Evolutionary conservation across 2,113 vertebrate genomes (phyloP).

Genomic region (Pterocles orientalis): DNA sequence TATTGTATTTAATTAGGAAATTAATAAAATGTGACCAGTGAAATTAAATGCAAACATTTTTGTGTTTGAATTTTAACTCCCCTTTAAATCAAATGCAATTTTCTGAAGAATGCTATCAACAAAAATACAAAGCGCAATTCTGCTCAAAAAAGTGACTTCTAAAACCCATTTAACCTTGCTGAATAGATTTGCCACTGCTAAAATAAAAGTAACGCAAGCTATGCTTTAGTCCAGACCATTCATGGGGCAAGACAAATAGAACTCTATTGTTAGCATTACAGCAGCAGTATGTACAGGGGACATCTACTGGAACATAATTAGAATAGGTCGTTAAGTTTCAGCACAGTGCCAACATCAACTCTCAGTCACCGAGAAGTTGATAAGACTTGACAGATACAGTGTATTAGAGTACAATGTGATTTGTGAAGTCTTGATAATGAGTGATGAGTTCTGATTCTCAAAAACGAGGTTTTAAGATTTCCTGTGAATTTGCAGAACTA

Average conservation of each 20-base stretch:
- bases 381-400: neutral
- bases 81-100: neutral
- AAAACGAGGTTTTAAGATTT: neutral
- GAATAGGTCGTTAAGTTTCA: neutral
- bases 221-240: neutral
- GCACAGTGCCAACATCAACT: too few species aligned
- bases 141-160: neutral
- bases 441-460: neutral
- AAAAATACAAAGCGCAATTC: neutral
- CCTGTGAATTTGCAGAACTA: neutral
- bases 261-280: neutral
- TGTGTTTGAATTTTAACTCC: neutral
- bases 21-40: neutral
- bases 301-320: neutral
- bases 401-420: neutral
- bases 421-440: neutral
- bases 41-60: neutral
- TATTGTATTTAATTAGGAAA: neutral
- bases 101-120: neutral
- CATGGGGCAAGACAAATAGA: neutral
- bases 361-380: neutral
- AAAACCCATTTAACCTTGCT: neutral
- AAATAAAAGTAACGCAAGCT: neutral
- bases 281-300: neutral
- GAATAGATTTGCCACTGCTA: neutral